A percentile compares a stretch with the other conserved stretches of the same genome.
Evolutionary conservation across 2,888 invertebrate species (phyloP).

Genomic region (Calliopum simillimum): DNA sequence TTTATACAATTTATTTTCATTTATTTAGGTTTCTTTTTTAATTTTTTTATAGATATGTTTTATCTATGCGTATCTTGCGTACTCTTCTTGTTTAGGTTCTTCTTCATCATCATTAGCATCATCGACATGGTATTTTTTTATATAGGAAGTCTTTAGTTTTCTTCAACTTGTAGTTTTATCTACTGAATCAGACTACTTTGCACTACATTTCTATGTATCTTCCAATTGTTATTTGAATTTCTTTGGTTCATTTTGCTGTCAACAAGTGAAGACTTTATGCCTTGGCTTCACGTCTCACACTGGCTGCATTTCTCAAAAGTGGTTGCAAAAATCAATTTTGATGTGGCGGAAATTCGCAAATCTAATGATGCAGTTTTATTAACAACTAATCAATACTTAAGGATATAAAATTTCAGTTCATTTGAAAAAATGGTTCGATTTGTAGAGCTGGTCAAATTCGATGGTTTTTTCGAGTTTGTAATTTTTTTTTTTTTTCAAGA

Average conservation of each 20-base stretch:
- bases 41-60: no score
- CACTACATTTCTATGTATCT: not conserved
- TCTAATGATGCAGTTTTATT: no score
- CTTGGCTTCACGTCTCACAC: not conserved
- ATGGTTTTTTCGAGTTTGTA: no score
- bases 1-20: constrained; percentile 16
- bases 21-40: not conserved
- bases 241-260: not conserved
- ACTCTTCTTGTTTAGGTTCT: no score
- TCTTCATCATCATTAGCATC: not conserved
- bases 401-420: no score
- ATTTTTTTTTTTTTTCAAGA: no score
- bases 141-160: constrained; percentile 1
- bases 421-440: no score
- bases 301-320: no score
- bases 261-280: not conserved
- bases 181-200: not conserved
- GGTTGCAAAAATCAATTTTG: no score
- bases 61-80: not conserved
- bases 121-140: not conserved
- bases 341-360: no score
- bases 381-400: no score
- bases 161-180: not conserved
- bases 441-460: no score
- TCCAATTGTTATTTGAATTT: constrained; percentile 1